These are phyloP conservation scores for Thripadectes ignobilis DNA, from an alignment of 2,797 vertebrate genomes.

Conservation along the genomic window DNA sequence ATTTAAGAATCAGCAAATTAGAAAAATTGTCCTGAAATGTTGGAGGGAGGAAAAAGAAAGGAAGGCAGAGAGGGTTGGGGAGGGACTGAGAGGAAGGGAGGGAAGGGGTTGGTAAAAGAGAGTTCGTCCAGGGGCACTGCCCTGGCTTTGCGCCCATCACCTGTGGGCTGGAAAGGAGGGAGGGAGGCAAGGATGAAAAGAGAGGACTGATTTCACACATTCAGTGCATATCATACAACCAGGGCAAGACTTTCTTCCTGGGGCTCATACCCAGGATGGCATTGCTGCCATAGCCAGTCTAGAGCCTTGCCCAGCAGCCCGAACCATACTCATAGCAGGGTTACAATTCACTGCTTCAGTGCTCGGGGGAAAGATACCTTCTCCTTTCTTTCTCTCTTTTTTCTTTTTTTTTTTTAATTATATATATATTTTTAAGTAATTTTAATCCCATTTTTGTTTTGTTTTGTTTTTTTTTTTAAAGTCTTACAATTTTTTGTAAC, in stretches of 20 bases:
- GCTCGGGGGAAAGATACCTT: constrained; percentile 48
- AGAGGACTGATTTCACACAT: constrained; percentile 24
- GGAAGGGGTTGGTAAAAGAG: constrained; percentile 8
- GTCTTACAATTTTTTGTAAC: constrained; percentile 67
- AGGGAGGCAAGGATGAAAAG: background rate
- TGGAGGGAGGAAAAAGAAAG: constrained; percentile 16
- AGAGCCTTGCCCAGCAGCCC: constrained; percentile 36
- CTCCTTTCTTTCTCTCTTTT: background rate
- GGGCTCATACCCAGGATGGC: background rate
- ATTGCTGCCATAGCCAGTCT: background rate
- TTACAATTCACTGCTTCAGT: constrained; percentile 52
- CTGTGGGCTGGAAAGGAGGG: background rate
- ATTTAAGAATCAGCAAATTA: constrained; percentile 66
- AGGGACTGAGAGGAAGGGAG: background rate
- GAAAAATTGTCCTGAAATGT: constrained; percentile 66
- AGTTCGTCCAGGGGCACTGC: constrained; percentile 19
- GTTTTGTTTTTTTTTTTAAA: background rate
- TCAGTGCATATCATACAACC: constrained; percentile 39
- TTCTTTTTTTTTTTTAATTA: constrained; percentile 19
- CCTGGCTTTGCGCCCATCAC: background rate
- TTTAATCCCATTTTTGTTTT: background rate
- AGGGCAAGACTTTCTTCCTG: background rate
- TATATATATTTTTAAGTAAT: background rate
- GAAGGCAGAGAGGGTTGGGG: constrained; percentile 1
- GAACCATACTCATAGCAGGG: constrained; percentile 26